phyloP scores from a whole-genome alignment of 2,797 vertebrate genomes.

The Darevskia nairensis region DNA sequence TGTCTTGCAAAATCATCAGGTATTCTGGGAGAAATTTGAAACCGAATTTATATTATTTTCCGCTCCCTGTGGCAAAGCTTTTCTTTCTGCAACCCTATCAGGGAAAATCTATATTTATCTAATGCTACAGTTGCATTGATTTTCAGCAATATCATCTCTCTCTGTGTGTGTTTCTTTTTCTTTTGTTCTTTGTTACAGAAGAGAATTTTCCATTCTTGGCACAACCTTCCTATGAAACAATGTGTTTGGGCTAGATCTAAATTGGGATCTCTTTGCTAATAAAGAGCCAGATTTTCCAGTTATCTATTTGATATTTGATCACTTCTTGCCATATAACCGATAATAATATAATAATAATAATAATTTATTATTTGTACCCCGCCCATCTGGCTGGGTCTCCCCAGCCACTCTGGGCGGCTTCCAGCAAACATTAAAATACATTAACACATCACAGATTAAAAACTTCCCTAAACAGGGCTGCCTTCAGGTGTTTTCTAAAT shows the following conservation, averaged over 20 bases:
- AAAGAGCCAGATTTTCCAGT: not conserved
- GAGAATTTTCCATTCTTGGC: not conserved
- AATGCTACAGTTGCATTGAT: not conserved
- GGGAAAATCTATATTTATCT: not conserved
- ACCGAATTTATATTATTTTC: not conserved
- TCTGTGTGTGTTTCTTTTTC: too few relatives aligned
- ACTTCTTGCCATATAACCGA: too few relatives aligned
- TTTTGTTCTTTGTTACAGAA: not conserved
- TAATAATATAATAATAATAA: too few relatives aligned
- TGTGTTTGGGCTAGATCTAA: not conserved
- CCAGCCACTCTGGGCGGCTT: too few relatives aligned
- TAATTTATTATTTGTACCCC: too few relatives aligned
- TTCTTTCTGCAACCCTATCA: not conserved
- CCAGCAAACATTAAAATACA: too few relatives aligned
- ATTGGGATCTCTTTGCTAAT: not conserved
- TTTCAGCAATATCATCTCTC: not conserved
- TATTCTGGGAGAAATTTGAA: not conserved
- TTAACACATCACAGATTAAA: too few relatives aligned
- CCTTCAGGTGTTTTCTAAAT: too few relatives aligned
- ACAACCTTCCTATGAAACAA: not conserved
- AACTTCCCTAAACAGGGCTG: too few relatives aligned
- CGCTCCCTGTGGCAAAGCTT: not conserved
- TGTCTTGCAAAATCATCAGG: rapidly evolving
- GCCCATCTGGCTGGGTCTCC: too few relatives aligned
- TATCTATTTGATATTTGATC: too few relatives aligned